Evolutionary conservation across 1,140 invertebrate species (phyloP).

Genomic region (Maconellicoccus hirsutus): DNA sequence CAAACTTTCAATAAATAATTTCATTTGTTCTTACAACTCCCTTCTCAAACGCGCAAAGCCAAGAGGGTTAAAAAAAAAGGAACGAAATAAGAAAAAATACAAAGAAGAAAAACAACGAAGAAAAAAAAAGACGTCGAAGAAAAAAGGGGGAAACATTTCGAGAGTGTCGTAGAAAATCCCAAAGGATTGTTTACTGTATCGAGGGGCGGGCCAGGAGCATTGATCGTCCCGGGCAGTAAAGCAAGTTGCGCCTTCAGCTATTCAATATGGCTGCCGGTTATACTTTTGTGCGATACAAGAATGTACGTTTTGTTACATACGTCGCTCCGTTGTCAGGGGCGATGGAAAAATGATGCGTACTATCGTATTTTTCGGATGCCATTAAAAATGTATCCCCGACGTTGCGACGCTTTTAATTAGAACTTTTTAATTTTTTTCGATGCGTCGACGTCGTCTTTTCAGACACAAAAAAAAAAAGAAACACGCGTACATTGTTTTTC

Average conservation of each 20-base stretch:
- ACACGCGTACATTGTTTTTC: too few species aligned
- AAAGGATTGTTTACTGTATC: slow-evolving; percentile 18
- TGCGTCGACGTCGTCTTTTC: neutral
- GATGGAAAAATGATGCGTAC: neutral
- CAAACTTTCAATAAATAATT: slow-evolving; percentile 10
- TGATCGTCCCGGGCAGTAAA: slow-evolving; percentile 20
- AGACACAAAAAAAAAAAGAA: too few species aligned
- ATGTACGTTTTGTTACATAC: slow-evolving; percentile 21
- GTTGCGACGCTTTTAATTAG: slow-evolving; percentile 5
- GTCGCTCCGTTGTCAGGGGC: slow-evolving; percentile 2
- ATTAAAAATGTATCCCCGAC: neutral
- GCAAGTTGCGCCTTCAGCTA: slow-evolving; percentile 17
- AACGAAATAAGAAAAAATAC: neutral
- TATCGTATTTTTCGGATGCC: neutral
- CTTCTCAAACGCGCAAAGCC: neutral
- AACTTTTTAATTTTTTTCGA: neutral
- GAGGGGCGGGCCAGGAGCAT: slow-evolving; percentile 19
- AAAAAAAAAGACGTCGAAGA: neutral
- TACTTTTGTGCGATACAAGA: slow-evolving; percentile 17
- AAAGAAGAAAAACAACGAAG: neutral
- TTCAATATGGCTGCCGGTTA: slow-evolving; percentile 22
- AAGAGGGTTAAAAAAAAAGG: neutral
- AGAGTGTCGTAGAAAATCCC: slow-evolving; percentile 15
- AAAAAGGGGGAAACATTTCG: neutral
- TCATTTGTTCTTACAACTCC: neutral